Percentiles rank a stretch among this genome's conserved stretches.
Conservation (phyloP, 1,140 invertebrate genomes). For the Apis cerana region DNA sequence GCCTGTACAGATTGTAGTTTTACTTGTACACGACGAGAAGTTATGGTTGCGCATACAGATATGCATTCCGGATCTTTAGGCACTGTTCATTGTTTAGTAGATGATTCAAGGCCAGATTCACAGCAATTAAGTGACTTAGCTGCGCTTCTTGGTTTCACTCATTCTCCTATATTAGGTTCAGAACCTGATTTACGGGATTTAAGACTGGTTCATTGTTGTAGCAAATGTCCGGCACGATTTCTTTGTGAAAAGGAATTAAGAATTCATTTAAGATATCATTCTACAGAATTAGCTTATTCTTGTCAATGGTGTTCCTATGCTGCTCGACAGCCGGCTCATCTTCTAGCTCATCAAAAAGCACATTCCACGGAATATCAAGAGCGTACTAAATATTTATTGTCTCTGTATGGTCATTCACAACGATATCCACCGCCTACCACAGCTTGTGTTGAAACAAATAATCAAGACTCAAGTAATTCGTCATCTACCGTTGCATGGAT, state of each 20-base stretch:
- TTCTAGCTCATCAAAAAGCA: slow-evolving; percentile 88
- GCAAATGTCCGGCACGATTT: slow-evolving; percentile 89
- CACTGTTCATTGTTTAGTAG: slow-evolving; percentile 86
- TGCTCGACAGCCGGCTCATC: slow-evolving; percentile 85
- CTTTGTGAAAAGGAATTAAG: slow-evolving; percentile 85
- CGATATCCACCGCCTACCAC: slow-evolving; percentile 85
- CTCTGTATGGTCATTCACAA: slow-evolving; percentile 84
- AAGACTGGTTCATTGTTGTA: slow-evolving; percentile 81
- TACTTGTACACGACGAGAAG: slow-evolving; percentile 87
- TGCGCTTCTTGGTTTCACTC: slow-evolving; percentile 68
- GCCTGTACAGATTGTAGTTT: slow-evolving; percentile 91
- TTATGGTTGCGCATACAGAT: slow-evolving; percentile 89
- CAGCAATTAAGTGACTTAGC: slow-evolving; percentile 85
- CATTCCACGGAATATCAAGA: slow-evolving; percentile 92
- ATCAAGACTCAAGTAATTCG: slow-evolving; percentile 39
- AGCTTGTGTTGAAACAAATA: slow-evolving; percentile 78
- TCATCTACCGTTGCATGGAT: slow-evolving; percentile 71
- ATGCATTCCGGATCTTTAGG: slow-evolving; percentile 88
- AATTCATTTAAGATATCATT: slow-evolving; percentile 87
- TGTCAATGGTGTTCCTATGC: slow-evolving; percentile 91
- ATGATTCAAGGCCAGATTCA: slow-evolving; percentile 82
- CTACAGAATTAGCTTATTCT: slow-evolving; percentile 83
- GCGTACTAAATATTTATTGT: slow-evolving; percentile 87
- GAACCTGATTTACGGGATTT: slow-evolving; percentile 74
- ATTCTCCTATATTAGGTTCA: slow-evolving; percentile 63